phyloP scores from a whole-genome alignment of 2,888 invertebrate genomes.

The Tachina lurida region DNA sequence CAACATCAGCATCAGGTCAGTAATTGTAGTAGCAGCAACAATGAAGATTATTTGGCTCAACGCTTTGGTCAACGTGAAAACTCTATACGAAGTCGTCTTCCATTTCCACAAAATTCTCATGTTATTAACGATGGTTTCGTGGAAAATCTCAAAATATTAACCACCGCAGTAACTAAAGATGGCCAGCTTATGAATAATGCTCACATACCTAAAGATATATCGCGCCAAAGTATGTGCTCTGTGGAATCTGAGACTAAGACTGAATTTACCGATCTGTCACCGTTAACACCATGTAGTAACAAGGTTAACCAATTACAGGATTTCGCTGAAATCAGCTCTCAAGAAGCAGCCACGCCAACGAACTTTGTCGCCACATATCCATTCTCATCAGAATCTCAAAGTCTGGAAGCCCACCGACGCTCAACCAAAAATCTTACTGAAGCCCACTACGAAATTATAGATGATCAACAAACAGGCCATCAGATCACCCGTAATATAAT shows the following conservation, averaged over 20 bases:
- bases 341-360: slow-evolving; percentile 69
- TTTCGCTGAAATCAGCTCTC: slow-evolving; percentile 57
- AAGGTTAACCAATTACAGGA: slow-evolving; percentile 75
- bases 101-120: slow-evolving; percentile 83
- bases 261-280: slow-evolving; percentile 83
- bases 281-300: slow-evolving; percentile 81
- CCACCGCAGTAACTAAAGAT: slow-evolving; percentile 63
- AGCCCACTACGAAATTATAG: slow-evolving; percentile 85
- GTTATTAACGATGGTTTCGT: slow-evolving; percentile 81
- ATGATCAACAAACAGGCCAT: slow-evolving; percentile 74
- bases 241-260: slow-evolving; percentile 83
- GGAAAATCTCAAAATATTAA: slow-evolving; percentile 73
- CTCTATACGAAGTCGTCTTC: slow-evolving; percentile 85
- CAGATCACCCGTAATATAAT: slow-evolving; percentile 60
- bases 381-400: slow-evolving; percentile 82
- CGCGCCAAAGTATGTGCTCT: slow-evolving; percentile 82
- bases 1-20: slow-evolving; percentile 72
- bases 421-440: slow-evolving; percentile 84
- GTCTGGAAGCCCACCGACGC: slow-evolving; percentile 82
- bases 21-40: slow-evolving; percentile 76
- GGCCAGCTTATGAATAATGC: slow-evolving; percentile 70
- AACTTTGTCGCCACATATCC: slow-evolving; percentile 82
- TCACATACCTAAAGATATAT: slow-evolving; percentile 79
- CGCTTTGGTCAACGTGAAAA: slow-evolving; percentile 85
- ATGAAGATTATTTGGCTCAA: slow-evolving; percentile 85